These are phyloP conservation scores for Mormyrops attenuatus DNA, from an alignment of 2,797 vertebrate species.

Conservation along the genomic window DNA sequence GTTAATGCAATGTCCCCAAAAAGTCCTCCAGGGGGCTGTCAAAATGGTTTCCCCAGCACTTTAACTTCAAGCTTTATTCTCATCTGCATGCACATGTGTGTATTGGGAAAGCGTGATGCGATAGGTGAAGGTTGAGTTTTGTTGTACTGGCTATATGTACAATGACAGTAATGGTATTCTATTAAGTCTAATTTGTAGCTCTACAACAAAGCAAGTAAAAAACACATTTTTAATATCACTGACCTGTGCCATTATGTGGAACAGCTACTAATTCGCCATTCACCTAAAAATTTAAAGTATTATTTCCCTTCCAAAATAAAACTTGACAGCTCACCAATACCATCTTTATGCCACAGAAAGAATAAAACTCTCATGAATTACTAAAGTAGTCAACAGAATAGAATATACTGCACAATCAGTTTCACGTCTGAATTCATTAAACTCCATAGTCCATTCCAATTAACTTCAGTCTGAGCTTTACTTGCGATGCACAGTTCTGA, in stretches of 20 bases:
- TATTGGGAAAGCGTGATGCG: background rate
- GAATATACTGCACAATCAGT: background rate
- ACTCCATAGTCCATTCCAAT: constrained; percentile 32
- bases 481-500: constrained; percentile 24
- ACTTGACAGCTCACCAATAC: constrained; percentile 17
- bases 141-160: background rate
- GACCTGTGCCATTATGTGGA: constrained; percentile 6
- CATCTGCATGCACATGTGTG: background rate
- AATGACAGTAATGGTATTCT: background rate
- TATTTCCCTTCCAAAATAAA: constrained; percentile 1
- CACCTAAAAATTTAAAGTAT: constrained; percentile 8
- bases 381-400: constrained; percentile 38
- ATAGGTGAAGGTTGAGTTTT: background rate
- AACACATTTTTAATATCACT: background rate
- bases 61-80: background rate
- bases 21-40: background rate
- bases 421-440: constrained; percentile 26
- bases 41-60: background rate
- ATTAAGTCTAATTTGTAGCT: background rate
- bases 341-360: background rate
- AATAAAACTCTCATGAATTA: background rate
- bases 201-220: background rate
- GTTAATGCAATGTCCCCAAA: background rate
- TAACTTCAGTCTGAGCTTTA: constrained; percentile 28
- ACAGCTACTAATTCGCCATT: background rate